These are phyloP conservation scores for Charaxes varanes DNA, from an alignment of 1,140 invertebrate species.

Conservation along the genomic window DNA sequence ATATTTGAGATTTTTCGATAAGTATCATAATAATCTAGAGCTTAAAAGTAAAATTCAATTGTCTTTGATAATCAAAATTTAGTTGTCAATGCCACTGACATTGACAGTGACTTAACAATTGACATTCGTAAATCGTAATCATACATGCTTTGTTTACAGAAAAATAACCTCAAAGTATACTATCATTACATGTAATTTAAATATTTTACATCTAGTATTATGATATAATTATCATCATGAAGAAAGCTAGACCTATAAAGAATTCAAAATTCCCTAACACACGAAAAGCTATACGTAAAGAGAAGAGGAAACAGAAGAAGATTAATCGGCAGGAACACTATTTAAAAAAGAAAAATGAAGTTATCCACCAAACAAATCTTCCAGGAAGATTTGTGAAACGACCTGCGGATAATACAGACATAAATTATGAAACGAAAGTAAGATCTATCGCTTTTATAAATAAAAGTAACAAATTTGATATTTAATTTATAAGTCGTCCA, in stretches of 20 bases:
- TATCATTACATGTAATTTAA: background rate
- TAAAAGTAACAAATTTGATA: too few species aligned
- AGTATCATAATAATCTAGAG: too few species aligned
- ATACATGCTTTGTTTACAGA: too few species aligned
- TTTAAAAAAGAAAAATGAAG: conserved; percentile 44
- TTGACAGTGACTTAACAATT: too few species aligned
- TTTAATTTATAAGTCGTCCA: too few species aligned
- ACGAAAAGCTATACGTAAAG: conserved; percentile 49
- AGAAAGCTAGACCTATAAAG: conserved; percentile 35
- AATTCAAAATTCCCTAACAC: conserved; percentile 39
- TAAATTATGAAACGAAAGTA: conserved; percentile 29
- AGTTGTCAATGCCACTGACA: too few species aligned
- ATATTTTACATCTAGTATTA: background rate
- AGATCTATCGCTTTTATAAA: too few species aligned
- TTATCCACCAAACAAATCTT: conserved; percentile 16
- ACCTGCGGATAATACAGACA: conserved; percentile 23
- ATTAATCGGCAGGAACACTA: conserved; percentile 51
- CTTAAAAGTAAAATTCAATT: too few species aligned
- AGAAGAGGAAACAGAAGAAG: conserved; percentile 57
- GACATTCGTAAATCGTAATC: too few species aligned
- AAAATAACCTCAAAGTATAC: too few species aligned
- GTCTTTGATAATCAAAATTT: too few species aligned
- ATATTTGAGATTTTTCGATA: too few species aligned
- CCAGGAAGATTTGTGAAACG: conserved; percentile 56
- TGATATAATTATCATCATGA: conserved; percentile 27